Evolutionary conservation across 2,888 invertebrate species (phyloP).

Genomic region (Drosophila dives): DNA sequence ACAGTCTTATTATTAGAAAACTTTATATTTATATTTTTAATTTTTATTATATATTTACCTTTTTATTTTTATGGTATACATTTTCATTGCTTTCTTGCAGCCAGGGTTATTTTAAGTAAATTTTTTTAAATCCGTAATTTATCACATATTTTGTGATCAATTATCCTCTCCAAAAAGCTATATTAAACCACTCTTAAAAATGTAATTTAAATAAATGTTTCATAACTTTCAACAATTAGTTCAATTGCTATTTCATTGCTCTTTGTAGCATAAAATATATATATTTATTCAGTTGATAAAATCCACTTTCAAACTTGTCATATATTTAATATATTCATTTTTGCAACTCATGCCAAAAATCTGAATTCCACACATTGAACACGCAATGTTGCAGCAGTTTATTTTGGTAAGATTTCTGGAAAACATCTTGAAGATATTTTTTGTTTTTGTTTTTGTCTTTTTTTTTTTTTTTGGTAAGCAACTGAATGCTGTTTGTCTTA

Average conservation of each 20-base stretch:
- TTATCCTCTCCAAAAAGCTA: not conserved
- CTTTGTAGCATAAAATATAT: not conserved
- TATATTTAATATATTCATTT: slow-evolving; percentile 6
- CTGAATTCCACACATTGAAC: slow-evolving; percentile 9
- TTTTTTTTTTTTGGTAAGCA: slow-evolving; percentile 15
- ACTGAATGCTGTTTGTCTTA: slow-evolving; percentile 30
- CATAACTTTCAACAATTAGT: slow-evolving; percentile 27
- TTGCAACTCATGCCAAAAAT: slow-evolving; percentile 25
- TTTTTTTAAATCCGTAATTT: not conserved
- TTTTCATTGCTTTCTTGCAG: not conserved
- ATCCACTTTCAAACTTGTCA: slow-evolving; percentile 7
- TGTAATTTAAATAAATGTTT: not conserved
- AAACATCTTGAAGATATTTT: slow-evolving; percentile 33
- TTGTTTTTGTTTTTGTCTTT: not conserved
- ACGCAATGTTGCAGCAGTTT: slow-evolving; percentile 10
- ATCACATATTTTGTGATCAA: not conserved
- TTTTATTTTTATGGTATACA: not conserved
- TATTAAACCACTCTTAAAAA: not conserved
- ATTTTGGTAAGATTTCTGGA: slow-evolving; percentile 20
- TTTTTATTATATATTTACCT: not conserved
- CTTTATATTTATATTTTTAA: no score
- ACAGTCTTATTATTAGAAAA: not conserved
- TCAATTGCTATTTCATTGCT: slow-evolving; percentile 4
- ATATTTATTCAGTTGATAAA: not conserved
- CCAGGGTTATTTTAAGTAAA: no score